Percentiles rank a stretch among this genome's conserved stretches.
Conservation (phyloP, 2,888 invertebrate genomes). For the Xestia rhomboidea region DNA sequence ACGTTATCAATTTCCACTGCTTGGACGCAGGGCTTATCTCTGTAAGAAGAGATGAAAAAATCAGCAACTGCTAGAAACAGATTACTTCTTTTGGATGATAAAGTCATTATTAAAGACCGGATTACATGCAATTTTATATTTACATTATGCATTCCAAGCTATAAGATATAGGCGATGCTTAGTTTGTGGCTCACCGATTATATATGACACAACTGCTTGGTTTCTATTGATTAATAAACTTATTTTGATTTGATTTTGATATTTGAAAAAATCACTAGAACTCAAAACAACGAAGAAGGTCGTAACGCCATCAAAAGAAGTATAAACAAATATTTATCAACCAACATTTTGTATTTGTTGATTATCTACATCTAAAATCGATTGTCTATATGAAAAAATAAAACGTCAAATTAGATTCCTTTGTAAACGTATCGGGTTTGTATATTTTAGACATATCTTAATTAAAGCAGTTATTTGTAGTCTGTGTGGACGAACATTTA, state of each 20-base stretch:
- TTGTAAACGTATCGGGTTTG: not conserved
- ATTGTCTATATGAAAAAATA: not conserved
- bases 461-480: not conserved
- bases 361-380: not conserved
- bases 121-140: no score
- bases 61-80: not conserved
- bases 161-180: no score
- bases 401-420: not conserved
- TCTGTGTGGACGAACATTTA: not conserved
- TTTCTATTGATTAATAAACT: no score
- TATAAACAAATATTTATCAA: not conserved
- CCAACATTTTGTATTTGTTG: not conserved
- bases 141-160: no score
- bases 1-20: no score
- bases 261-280: not conserved
- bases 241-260: no score
- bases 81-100: not conserved
- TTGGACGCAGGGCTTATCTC: no score
- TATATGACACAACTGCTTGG: no score
- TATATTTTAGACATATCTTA: not conserved
- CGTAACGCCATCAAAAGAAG: not conserved
- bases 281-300: not conserved
- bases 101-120: not conserved
- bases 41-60: no score
- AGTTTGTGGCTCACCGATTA: no score